Percentiles rank a stretch among this genome's conserved stretches.
These are phyloP conservation scores for Daubentonia madagascariensis DNA, from an alignment of 2,113 vertebrate species.

Conservation along the genomic window DNA sequence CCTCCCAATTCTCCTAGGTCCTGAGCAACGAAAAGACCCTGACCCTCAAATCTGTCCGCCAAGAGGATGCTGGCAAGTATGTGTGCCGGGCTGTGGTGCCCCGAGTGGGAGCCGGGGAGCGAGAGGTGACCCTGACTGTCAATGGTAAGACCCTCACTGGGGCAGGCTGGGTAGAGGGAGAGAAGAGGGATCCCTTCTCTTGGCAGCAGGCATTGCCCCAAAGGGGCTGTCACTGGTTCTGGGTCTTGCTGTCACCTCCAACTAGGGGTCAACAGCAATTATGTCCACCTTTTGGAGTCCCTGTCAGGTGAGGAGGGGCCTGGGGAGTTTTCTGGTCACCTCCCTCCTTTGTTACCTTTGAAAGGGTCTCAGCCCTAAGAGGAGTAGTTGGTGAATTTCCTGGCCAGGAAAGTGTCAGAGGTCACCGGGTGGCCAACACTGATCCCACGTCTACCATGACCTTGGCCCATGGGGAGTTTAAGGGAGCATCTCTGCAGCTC, in stretches of 20 bases:
- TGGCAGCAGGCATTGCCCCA: not conserved
- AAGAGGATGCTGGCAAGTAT: constrained; percentile 98
- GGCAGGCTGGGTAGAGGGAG: accelerated
- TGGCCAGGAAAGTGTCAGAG: not conserved
- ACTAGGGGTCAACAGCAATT: not conserved
- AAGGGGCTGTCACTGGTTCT: not conserved
- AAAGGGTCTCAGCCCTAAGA: not conserved
- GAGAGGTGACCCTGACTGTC: constrained; percentile 96
- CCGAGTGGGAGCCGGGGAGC: constrained; percentile 93
- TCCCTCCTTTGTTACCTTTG: not conserved
- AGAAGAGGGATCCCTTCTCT: not conserved
- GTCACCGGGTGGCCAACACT: not conserved
- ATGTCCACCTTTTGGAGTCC: not conserved
- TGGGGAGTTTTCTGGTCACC: not conserved
- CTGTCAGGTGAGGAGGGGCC: not conserved
- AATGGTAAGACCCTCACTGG: constrained; percentile 87
- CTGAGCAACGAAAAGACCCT: constrained; percentile 97
- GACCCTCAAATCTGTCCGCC: constrained; percentile 93
- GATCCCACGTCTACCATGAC: not conserved
- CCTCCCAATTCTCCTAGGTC: constrained; percentile 83
- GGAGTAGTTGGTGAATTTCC: not conserved
- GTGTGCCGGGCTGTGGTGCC: constrained; percentile 97
- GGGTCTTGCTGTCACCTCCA: not conserved
- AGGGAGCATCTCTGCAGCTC: not conserved
- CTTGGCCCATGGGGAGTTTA: not conserved